A percentile compares a stretch with the other conserved stretches of the same genome.
phyloP scores from a whole-genome alignment of 53 echinoderm and acorn worm species.

The Luidia sarsii region DNA sequence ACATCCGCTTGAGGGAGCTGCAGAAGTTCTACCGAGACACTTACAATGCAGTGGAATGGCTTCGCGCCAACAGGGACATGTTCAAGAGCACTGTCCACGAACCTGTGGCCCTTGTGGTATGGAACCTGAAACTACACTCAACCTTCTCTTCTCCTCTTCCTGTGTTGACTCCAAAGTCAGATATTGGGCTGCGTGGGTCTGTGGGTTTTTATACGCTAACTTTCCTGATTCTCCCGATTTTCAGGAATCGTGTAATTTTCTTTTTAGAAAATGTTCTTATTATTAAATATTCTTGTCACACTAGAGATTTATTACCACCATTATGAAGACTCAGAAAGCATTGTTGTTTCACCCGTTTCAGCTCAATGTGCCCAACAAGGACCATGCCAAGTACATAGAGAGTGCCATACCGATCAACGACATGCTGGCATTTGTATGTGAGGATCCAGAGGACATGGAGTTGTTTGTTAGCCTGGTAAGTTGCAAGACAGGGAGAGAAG shows the following conservation, averaged over 20 bases:
- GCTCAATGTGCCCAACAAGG: constrained; percentile 79
- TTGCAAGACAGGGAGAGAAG: no score
- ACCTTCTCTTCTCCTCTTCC: no score
- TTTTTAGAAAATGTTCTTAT: no score
- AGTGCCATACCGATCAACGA: constrained; percentile 81
- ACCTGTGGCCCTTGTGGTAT: constrained; percentile 87
- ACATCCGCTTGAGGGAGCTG: constrained; percentile 71
- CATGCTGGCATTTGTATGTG: constrained; percentile 91
- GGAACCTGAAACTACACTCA: constrained; percentile 6
- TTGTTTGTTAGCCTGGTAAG: constrained; percentile 80
- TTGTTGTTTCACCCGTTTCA: constrained; percentile 6
- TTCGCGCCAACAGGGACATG: constrained; percentile 77
- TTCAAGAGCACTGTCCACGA: constrained; percentile 88
- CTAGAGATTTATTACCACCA: no score
- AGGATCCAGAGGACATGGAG: constrained; percentile 85
- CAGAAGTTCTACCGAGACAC: constrained; percentile 70
- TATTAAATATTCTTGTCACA: no score
- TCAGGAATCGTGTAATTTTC: no score
- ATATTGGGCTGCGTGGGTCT: no score
- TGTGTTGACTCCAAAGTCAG: no score
- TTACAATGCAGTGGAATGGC: constrained; percentile 90
- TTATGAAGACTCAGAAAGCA: no score
- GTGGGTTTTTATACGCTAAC: no score
- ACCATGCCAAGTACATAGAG: constrained; percentile 84
- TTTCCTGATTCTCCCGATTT: no score